Base-by-base conservation (phyloP, 2,797 vertebrate genomes). In the Moxostoma hubbsi region DNA sequence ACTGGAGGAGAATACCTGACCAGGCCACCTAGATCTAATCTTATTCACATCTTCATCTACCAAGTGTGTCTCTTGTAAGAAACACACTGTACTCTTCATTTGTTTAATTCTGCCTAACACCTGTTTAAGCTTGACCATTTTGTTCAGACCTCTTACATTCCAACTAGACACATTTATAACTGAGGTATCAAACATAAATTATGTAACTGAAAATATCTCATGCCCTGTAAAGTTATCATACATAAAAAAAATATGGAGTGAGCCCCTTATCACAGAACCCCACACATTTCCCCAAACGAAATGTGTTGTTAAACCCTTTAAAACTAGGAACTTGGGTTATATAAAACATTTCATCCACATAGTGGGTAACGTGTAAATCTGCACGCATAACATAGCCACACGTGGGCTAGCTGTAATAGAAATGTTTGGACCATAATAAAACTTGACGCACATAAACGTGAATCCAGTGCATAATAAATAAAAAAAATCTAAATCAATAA, bases 241-340 rank as follows among this genome's bases (percentile, higher is more conserved):
- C 50, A 51, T 6, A 8, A 8, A 51, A n/a, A 51, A 8, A 51
- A 51, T 9, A 51, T 51, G 50, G 50, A 51, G 50, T 51, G 50
- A 51, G 50, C 50, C 50, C 50, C 50, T 51, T 51, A 51, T 9
- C 6, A 51, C 50, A 51, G 9, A 51, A 51, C 50, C 50, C 50
- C 50, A 51, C 61, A 63, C 61, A 63, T 63, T 63, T 63, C 61
- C 61, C 61, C 61, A 63, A 63, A 63, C 24, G 61, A 63, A 63
- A 63, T 63, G 61, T 63, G 61, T 4, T 59, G 57, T 7, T 63
- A 63, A 63, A 18, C 61, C 61, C 61, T 63, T 36, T 36, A 18
- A 36, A 8, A 18, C 18, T 18, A 18, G 18, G 18, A 18, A 18
- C 18, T 18, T 18, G 18, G 18, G 18, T 18, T 18, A 18, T 63